These are phyloP conservation scores for Heliconius charithonia DNA, from an alignment of 2,888 invertebrate species.

Conservation along the genomic window DNA sequence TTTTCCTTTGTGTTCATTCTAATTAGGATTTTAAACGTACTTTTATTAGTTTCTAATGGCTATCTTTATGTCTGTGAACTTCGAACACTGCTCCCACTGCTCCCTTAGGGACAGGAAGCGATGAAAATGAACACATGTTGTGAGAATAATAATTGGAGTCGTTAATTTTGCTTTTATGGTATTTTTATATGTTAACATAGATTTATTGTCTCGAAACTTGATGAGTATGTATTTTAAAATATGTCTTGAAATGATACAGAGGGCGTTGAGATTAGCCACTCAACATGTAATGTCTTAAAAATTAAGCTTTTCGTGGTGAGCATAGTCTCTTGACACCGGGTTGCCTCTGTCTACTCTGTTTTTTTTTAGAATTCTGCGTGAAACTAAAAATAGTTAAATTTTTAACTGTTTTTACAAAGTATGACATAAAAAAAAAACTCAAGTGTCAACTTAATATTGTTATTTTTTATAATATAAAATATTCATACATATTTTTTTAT, in stretches of 20 bases:
- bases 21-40: constrained; percentile 34
- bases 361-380: no score
- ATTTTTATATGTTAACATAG: constrained; percentile 45
- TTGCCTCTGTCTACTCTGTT: no score
- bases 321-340: no score
- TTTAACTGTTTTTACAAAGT: no score
- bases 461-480: no score
- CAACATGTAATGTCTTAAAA: no score
- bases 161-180: constrained; percentile 54
- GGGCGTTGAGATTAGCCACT: no score
- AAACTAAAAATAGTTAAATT: no score
- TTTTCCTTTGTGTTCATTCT: not conserved
- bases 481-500: no score
- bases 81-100: constrained; percentile 37
- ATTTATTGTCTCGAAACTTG: constrained; percentile 22
- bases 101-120: constrained; percentile 52
- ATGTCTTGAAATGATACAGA: not conserved
- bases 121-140: constrained; percentile 53
- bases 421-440: no score
- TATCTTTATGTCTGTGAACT: constrained; percentile 12
- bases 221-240: not conserved
- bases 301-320: no score
- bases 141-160: constrained; percentile 50
- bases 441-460: no score
- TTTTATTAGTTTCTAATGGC: constrained; percentile 55